A percentile compares a stretch with the other conserved stretches of the same genome.
Evolutionary conservation across 2,888 invertebrate genomes (phyloP).

Genomic region (Salpingus planirostris): DNA sequence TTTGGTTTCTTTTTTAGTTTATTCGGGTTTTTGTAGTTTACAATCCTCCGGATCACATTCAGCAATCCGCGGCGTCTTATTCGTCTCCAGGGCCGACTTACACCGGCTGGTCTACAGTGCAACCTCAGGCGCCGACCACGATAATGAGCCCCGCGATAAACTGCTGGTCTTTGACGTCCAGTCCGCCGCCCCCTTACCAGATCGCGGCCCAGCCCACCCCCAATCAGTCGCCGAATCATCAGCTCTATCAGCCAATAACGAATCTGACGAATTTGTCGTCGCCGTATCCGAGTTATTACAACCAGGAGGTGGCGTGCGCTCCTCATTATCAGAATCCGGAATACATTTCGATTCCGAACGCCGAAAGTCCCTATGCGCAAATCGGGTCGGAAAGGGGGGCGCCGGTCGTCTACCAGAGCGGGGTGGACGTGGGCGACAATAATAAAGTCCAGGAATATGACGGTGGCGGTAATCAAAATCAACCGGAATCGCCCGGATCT

Average conservation of each 20-base stretch:
- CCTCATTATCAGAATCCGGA: constrained; percentile 37
- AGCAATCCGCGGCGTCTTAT: constrained; percentile 33
- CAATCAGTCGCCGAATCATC: constrained; percentile 38
- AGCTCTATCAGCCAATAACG: constrained; percentile 36
- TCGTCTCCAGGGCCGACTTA: constrained; percentile 30
- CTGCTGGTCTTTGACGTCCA: constrained; percentile 41
- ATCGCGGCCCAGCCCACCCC: constrained; percentile 34
- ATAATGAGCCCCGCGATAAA: constrained; percentile 37
- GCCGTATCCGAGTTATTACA: constrained; percentile 37
- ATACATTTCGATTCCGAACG: constrained; percentile 33
- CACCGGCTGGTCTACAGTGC: constrained; percentile 37
- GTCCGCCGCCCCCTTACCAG: constrained; percentile 39
- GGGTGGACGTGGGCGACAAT: constrained; percentile 14
- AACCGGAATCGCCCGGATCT: constrained; percentile 28
- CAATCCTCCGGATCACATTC: constrained; percentile 40
- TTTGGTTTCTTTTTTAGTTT: neutral
- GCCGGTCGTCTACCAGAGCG: constrained; percentile 30
- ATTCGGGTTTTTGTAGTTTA: constrained; percentile 34
- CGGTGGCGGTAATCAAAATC: constrained; percentile 18
- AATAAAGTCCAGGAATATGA: constrained; percentile 28
- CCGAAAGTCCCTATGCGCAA: constrained; percentile 30
- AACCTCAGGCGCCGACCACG: constrained; percentile 35
- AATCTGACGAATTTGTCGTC: constrained; percentile 36
- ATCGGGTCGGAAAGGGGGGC: constrained; percentile 25
- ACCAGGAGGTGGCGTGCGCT: constrained; percentile 31